Evolutionary conservation across 2,797 vertebrate species (phyloP).

Genomic region (Epinephelus malabaricus): DNA sequence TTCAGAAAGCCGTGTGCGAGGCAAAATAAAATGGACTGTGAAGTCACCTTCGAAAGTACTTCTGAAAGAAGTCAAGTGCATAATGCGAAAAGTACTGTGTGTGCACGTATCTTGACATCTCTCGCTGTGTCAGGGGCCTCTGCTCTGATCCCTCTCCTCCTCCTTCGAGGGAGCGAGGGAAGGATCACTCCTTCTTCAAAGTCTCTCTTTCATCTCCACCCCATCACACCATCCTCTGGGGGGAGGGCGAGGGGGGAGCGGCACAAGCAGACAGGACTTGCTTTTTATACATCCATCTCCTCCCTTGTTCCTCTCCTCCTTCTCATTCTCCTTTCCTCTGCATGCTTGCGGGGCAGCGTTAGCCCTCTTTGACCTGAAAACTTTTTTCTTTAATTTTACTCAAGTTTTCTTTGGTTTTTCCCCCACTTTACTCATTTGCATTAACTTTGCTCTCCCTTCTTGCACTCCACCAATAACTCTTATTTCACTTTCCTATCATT

Average conservation of each 20-base stretch:
- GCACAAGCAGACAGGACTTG: constrained; percentile 67
- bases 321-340: constrained; percentile 35
- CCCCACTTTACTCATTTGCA: neutral
- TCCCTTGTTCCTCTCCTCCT: constrained; percentile 60
- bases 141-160: constrained; percentile 77
- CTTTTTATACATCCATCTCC: constrained; percentile 72
- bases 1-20: constrained; percentile 61
- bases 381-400: constrained; percentile 9
- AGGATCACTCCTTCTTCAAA: constrained; percentile 81
- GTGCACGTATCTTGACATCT: constrained; percentile 77
- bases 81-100: constrained; percentile 69
- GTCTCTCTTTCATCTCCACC: constrained; percentile 81
- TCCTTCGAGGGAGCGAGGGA: constrained; percentile 73
- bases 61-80: constrained; percentile 76
- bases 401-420: constrained; percentile 14
- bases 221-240: constrained; percentile 76
- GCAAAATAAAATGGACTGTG: constrained; percentile 70
- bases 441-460: neutral
- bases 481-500: neutral
- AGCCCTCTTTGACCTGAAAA: constrained; percentile 60
- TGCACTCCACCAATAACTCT: too few relatives aligned
- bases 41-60: constrained; percentile 75
- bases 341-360: constrained; percentile 43
- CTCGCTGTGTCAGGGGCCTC: constrained; percentile 78
- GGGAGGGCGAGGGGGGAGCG: constrained; percentile 58